Base-by-base conservation (phyloP, 2,113 vertebrate genomes). In the Eclectus roratus region DNA sequence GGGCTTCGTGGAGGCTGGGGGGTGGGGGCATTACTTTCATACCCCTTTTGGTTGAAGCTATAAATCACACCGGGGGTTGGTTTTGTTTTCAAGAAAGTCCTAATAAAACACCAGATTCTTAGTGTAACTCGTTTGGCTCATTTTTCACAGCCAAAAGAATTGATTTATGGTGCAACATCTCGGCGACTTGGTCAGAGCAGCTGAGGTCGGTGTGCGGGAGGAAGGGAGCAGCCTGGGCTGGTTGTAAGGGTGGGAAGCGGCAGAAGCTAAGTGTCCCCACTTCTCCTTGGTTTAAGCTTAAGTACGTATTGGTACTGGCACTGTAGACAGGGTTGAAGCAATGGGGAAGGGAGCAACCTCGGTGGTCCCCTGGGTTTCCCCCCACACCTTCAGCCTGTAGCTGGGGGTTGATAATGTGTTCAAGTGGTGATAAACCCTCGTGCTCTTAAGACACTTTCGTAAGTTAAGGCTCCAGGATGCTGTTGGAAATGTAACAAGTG, bases 61-160 rank as follows among this genome's bases (percentile, higher is more conserved):
- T 97, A 97, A 97, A 96, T 97, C 96, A 94, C 56, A 70, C 88
- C 37, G 56, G 80, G 61, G 83, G 86, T 88, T 96, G 90, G 93
- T 94, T 97, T 95, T 97, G 96, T 96, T 96, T 94, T 96, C 76
- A 85, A 91, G 88, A 95, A 96, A 96, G 89, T 92, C 88, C 92
- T 93, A 96, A 92, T 97, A 95, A 96, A 96, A 97, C 89, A 89
- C 92, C 93, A 93, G 93, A 95, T 97, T 96, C 95, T 95, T 70
- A 88, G 88, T 95, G 96, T 94, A 96, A 96, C 89, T 97, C 95
- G 66, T 90, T 96, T 96, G 93, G 94, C 94, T 95, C 91, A 96
- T 96, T 97, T 97, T 96, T 93, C 91, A 94, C 93, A 91, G 94
- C 88, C 92, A 91, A 94, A 96, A 94, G 63, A 95, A 81, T 65